Percentiles rank a stretch among this genome's conserved stretches.
Evolutionary conservation across 2,113 vertebrate species (phyloP).

Genomic region (Rhadina sibilatrix): DNA sequence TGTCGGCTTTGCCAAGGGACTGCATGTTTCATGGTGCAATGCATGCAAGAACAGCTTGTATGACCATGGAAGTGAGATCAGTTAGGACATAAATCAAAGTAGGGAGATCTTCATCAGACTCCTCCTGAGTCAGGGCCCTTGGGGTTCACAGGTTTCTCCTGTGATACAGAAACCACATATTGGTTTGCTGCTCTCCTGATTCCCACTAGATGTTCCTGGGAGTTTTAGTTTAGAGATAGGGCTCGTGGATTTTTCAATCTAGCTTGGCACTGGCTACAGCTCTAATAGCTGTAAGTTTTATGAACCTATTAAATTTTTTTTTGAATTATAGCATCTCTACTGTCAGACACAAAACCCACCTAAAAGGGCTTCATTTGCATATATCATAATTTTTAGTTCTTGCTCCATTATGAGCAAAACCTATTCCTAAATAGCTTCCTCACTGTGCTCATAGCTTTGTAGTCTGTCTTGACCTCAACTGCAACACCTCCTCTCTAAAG

Average conservation of each 20-base stretch:
- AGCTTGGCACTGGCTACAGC: neutral
- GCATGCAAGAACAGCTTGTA: neutral
- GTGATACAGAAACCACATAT: neutral
- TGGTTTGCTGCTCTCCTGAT: neutral
- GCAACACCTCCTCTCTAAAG: neutral
- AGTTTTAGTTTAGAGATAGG: neutral
- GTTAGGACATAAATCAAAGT: neutral
- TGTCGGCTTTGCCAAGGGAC: neutral
- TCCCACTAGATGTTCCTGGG: neutral
- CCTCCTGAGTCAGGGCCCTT: neutral
- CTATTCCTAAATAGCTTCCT: neutral
- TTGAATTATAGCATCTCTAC: neutral
- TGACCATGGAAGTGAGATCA: neutral
- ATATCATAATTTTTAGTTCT: neutral
- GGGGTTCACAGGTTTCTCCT: neutral
- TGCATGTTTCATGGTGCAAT: neutral
- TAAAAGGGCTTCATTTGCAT: neutral
- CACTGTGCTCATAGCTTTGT: neutral
- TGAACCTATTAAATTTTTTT: neutral
- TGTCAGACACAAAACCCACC: neutral
- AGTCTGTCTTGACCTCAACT: neutral
- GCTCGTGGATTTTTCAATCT: neutral
- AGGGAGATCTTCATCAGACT: neutral
- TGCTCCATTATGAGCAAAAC: neutral
- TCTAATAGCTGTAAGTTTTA: neutral